Evolutionary conservation across 2,888 invertebrate genomes (phyloP).

Genomic region (Caenorhabditis auriculariae): DNA sequence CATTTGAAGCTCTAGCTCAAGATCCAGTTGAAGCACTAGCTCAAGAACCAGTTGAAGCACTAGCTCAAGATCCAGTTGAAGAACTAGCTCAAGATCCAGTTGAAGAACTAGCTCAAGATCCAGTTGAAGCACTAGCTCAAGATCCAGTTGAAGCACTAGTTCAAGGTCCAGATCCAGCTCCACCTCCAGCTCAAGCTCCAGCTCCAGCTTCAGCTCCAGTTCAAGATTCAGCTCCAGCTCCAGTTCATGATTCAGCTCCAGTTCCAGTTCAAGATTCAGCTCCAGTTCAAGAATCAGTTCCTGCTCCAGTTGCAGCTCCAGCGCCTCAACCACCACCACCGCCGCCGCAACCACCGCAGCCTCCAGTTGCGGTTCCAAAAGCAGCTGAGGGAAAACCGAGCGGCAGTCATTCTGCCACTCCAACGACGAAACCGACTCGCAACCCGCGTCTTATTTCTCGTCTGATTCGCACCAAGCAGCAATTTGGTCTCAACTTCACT

Average conservation of each 20-base stretch:
- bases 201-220: conserved; percentile 2
- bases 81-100: conserved; percentile 1
- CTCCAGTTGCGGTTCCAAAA: neutral
- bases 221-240: neutral
- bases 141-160: conserved; percentile 6
- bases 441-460: too few relatives aligned
- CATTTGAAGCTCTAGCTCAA: neutral
- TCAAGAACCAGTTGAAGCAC: neutral
- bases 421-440: too few relatives aligned
- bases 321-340: conserved; percentile 1
- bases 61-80: neutral
- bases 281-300: neutral
- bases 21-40: neutral
- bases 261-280: conserved; percentile 4
- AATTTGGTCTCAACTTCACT: conserved; percentile 1
- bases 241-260: conserved; percentile 6
- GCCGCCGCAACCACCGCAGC: neutral
- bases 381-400: neutral
- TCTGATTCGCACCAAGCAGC: too few relatives aligned
- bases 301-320: neutral
- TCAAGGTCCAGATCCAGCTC: neutral
- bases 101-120: neutral
- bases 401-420: neutral
- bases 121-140: conserved; percentile 2
- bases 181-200: conserved; percentile 3